phyloP scores from a whole-genome alignment of 2,888 invertebrate genomes.

The Lasius fuliginosus region DNA sequence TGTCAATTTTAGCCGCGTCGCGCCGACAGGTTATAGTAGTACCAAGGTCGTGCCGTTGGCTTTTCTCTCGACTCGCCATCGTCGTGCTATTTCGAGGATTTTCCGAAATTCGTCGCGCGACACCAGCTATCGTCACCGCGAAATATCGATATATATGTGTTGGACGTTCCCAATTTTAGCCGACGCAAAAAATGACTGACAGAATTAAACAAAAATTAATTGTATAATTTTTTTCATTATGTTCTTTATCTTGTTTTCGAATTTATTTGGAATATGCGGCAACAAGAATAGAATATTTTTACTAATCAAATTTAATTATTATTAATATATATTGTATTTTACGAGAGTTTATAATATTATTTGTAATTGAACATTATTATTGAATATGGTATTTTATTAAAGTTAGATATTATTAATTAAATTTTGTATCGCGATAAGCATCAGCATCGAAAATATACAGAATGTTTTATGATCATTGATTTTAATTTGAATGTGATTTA shows the following conservation, averaged over 20 bases:
- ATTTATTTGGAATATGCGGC: neutral
- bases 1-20: conserved; percentile 68
- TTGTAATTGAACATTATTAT: conserved; percentile 16
- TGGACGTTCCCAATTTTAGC: neutral
- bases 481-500: neutral
- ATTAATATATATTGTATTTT: neutral
- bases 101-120: conserved; percentile 69
- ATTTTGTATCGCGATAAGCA: neutral
- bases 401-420: conserved; percentile 16
- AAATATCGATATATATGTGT: conserved; percentile 15
- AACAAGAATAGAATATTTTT: conserved; percentile 3
- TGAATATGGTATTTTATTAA: conserved; percentile 13
- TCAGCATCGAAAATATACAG: neutral
- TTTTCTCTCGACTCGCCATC: conserved; percentile 63
- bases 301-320: conserved; percentile 10
- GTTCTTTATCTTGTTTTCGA: neutral
- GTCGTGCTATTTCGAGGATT: conserved; percentile 75
- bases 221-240: neutral
- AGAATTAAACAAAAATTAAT: neutral
- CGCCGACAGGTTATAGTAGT: conserved; percentile 68
- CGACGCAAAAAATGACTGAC: neutral
- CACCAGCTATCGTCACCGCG: conserved; percentile 26
- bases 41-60: conserved; percentile 74
- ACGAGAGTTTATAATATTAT: neutral
- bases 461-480: neutral